Evolutionary conservation across 1,140 invertebrate species (phyloP).

Genomic region (Magallana gigas): DNA sequence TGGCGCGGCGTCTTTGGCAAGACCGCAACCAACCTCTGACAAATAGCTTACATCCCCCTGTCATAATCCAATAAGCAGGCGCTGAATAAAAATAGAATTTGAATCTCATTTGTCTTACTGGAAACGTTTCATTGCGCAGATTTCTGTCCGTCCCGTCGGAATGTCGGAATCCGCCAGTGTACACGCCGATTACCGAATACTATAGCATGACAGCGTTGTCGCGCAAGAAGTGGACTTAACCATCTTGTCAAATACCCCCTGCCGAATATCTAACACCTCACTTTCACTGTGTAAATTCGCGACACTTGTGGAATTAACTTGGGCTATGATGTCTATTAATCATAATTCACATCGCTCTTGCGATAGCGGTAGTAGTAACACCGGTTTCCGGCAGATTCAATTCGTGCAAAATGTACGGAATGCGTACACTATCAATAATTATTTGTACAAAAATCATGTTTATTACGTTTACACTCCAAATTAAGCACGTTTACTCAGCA

Average conservation of each 20-base stretch:
- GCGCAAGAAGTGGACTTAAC: neutral
- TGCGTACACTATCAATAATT: too few relatives aligned
- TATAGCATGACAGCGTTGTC: slow-evolving; percentile 23
- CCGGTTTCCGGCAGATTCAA: neutral
- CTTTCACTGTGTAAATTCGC: slow-evolving; percentile 33
- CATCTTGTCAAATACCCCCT: slow-evolving; percentile 37
- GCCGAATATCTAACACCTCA: slow-evolving; percentile 32
- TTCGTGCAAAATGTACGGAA: too few relatives aligned
- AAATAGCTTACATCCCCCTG: slow-evolving; percentile 24
- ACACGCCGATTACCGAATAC: slow-evolving; percentile 19
- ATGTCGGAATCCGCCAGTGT: neutral
- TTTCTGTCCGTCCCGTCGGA: slow-evolving; percentile 6
- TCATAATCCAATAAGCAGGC: slow-evolving; percentile 33
- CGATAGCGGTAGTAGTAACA: neutral
- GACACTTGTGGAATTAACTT: slow-evolving; percentile 36
- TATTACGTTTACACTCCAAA: too few relatives aligned
- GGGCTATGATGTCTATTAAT: slow-evolving; percentile 32
- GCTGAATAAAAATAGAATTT: slow-evolving; percentile 38
- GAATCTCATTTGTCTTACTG: slow-evolving; percentile 37
- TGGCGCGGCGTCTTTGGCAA: slow-evolving; percentile 19
- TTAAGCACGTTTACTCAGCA: too few relatives aligned
- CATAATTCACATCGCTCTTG: slow-evolving; percentile 6
- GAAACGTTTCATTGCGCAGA: slow-evolving; percentile 35
- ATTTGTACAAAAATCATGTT: too few relatives aligned
- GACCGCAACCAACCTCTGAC: slow-evolving; percentile 24